Percentiles rank a stretch among this genome's conserved stretches.
Conservation (phyloP, 2,113 vertebrate species). For the Zosterops lateralis region DNA sequence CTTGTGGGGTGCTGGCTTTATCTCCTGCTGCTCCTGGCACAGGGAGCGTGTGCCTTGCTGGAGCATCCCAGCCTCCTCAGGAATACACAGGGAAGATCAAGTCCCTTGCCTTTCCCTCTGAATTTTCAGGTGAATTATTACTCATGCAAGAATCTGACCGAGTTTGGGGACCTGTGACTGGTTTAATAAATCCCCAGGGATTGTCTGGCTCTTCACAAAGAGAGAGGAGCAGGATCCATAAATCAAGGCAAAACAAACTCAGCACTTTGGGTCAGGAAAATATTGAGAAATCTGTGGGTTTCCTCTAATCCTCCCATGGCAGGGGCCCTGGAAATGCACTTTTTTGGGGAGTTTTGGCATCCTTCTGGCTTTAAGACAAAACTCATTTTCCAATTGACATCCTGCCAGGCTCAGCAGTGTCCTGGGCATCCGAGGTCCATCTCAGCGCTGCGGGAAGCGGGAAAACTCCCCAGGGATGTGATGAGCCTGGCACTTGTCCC, state of each 20-base stretch:
- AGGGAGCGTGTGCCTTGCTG: neutral
- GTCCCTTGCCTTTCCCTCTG: neutral
- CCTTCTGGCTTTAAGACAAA: neutral
- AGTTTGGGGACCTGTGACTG: slow-evolving; percentile 10
- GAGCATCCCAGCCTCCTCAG: rapidly evolving
- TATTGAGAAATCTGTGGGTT: slow-evolving; percentile 56
- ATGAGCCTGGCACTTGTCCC: neutral
- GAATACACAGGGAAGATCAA: neutral
- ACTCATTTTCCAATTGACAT: neutral
- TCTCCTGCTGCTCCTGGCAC: neutral
- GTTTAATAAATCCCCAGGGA: slow-evolving; percentile 41
- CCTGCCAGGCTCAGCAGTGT: neutral
- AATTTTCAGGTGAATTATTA: slow-evolving; percentile 18
- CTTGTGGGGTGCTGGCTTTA: neutral
- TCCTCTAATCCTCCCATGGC: slow-evolving; percentile 39
- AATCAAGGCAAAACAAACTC: slow-evolving; percentile 57
- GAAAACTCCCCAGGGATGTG: neutral
- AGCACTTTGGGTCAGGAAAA: slow-evolving; percentile 59
- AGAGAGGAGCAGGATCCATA: slow-evolving; percentile 36
- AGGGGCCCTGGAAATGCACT: slow-evolving; percentile 29
- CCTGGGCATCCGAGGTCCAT: neutral
- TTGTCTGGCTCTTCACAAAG: slow-evolving; percentile 42
- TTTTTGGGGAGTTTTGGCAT: neutral
- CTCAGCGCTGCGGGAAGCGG: rapidly evolving
- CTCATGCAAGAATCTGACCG: slow-evolving; percentile 26